phyloP scores from a whole-genome alignment of 2,888 invertebrate species.

The Drosophila gaucha region DNA sequence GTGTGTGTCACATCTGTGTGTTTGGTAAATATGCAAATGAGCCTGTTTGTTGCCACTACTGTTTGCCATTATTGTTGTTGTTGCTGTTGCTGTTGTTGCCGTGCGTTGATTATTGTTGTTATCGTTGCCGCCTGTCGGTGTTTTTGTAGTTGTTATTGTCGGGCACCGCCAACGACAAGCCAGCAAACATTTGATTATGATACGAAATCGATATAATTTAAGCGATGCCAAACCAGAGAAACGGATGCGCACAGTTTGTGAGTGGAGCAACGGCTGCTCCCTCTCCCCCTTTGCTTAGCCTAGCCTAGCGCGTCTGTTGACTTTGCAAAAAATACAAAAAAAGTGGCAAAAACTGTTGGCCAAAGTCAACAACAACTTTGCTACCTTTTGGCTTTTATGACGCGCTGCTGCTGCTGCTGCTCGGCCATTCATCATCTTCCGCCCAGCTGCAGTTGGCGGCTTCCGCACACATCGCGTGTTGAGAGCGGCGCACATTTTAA shows the following conservation, averaged over 20 bases:
- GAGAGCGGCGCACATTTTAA: conserved; percentile 77
- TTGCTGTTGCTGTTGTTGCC: conserved; percentile 42
- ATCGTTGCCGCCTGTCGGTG: conserved; percentile 55
- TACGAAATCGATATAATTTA: conserved; percentile 82
- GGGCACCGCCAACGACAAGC: conserved; percentile 71
- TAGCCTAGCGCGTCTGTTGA: conserved; percentile 31
- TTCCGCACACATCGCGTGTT: conserved; percentile 70
- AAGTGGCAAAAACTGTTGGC: conserved; percentile 38
- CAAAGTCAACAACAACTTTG: conserved; percentile 55
- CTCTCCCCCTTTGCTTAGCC: neutral
- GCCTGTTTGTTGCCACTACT: conserved; percentile 80
- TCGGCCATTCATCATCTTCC: conserved; percentile 54
- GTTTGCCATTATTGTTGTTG: conserved; percentile 74
- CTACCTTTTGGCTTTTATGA: conserved; percentile 49
- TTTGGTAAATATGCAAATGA: conserved; percentile 82
- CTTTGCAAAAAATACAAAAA: conserved; percentile 36
- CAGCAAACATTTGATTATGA: conserved; percentile 81
- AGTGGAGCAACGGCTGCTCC: neutral
- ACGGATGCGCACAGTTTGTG: conserved; percentile 57
- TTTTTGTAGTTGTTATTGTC: conserved; percentile 72
- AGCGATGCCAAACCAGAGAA: conserved; percentile 69
- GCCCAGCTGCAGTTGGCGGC: conserved; percentile 44
- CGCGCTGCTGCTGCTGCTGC: conserved; percentile 24
- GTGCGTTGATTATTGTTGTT: conserved; percentile 78
- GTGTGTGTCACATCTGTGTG: conserved; percentile 62